Evolutionary conservation across 2,113 vertebrate genomes (phyloP).

Genomic region (Ceyx margarethae): DNA sequence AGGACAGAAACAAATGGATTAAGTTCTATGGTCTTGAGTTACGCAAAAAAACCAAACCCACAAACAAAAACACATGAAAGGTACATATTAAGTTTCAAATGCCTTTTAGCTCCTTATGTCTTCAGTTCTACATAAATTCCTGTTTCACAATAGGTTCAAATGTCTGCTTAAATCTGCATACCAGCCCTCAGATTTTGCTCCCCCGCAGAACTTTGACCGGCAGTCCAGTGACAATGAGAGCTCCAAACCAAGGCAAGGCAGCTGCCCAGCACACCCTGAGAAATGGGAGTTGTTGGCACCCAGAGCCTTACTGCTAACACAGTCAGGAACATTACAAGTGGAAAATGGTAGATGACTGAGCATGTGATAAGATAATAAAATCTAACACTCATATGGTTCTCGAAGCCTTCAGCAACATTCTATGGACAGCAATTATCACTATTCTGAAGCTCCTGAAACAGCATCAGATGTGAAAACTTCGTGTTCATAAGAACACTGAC

Average conservation of each 20-base stretch:
- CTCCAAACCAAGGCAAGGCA: not conserved
- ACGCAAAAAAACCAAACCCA: not conserved
- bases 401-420: not conserved
- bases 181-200: not conserved
- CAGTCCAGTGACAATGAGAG: not conserved
- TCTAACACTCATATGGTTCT: not conserved
- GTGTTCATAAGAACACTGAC: not conserved
- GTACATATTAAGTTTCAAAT: not conserved
- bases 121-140: not conserved
- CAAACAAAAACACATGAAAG: not conserved
- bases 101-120: not conserved
- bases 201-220: not conserved
- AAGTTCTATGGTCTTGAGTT: not conserved
- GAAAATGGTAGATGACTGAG: not conserved
- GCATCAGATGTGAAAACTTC: not conserved
- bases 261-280: not conserved
- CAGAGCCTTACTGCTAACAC: not conserved
- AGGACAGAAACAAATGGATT: not conserved
- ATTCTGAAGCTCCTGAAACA: not conserved
- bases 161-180: not conserved
- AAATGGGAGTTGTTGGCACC: not conserved
- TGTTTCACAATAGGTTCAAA: not conserved
- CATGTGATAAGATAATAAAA: not conserved
- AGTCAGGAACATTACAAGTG: not conserved
- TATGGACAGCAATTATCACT: not conserved